These are phyloP conservation scores for Cyclopterus lumpus DNA, from an alignment of 2,797 vertebrate genomes.

Conservation along the genomic window DNA sequence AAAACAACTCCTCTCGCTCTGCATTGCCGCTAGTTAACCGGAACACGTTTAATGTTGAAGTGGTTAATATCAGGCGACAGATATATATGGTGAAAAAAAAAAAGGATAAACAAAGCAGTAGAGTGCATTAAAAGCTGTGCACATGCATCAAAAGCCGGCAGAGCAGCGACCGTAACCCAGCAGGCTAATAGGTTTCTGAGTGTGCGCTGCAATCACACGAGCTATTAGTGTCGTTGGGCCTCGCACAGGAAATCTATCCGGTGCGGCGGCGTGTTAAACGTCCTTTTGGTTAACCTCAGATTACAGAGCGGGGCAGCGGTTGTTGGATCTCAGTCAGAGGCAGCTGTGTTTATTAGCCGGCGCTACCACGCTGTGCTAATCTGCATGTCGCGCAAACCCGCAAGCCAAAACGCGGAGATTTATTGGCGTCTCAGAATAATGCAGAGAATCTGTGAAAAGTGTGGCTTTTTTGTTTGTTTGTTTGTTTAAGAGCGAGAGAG, in stretches of 20 bases:
- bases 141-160: slow-evolving; percentile 23
- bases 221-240: slow-evolving; percentile 48
- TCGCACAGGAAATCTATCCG: slow-evolving; percentile 36
- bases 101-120: slow-evolving; percentile 18
- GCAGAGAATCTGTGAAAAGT: slow-evolving; percentile 36
- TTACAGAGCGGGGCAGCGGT: slow-evolving; percentile 65
- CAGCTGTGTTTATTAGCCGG: slow-evolving; percentile 67
- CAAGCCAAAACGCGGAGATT: too few species aligned
- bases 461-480: background rate
- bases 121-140: background rate
- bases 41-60: slow-evolving; percentile 32
- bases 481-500: background rate
- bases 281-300: slow-evolving; percentile 74
- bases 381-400: slow-evolving; percentile 16
- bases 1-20: slow-evolving; percentile 60
- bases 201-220: slow-evolving; percentile 44
- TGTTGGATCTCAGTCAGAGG: slow-evolving; percentile 52
- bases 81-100: background rate
- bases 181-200: slow-evolving; percentile 51
- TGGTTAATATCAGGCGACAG: slow-evolving; percentile 39
- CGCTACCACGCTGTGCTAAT: slow-evolving; percentile 40
- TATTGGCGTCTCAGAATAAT: slow-evolving; percentile 8
- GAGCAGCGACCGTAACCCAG: slow-evolving; percentile 21
- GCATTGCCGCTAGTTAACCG: slow-evolving; percentile 32
- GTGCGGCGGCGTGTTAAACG: slow-evolving; percentile 40